Base-by-base conservation (phyloP, 2,113 vertebrate species). In the Xiphias gladius region DNA sequence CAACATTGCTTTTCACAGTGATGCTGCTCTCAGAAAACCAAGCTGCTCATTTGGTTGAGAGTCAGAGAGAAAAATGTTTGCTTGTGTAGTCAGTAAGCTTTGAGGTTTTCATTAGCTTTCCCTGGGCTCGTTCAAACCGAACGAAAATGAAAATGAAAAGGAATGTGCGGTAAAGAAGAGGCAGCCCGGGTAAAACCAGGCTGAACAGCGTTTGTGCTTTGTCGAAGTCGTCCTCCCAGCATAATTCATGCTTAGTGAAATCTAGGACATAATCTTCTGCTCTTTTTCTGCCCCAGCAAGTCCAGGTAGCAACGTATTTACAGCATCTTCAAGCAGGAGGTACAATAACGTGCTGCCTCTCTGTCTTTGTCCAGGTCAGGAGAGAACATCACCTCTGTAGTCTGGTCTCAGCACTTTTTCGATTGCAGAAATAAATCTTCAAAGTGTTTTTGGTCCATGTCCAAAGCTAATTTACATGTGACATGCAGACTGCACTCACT, bases 201-300 rank as follows among this genome's bases (percentile, higher is more conserved):
- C 65, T 30, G 59, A 62, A 68, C 20, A 68, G 74, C 35, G 8
- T 69, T 84, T 68, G 61, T 19, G 73, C 82, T 85, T 78, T 66
- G 82, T 80, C 68, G 82, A 79, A 24, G 69, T 82, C 59, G 17
- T 75, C 74, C 80, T 87, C 50, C 2, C 41, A 81, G 79, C 77
- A 84, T 88, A 84, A 90, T 88, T 91, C 78, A 81, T 74, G 77
- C 66, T 80, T 64, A 22, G 76, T 59, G 24, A 83, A 90, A 92
- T 92, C 90, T 90, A 82, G 86, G 88, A 83, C 88, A 83, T 83
- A 77, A 85, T 87, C 90, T 82, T 82, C 81, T 1, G 2, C 73
- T 89, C 74, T 35, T 80, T n/a, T 79, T 78, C 69, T 76, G 75
- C 73, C 76, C 66, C 74, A 32, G 69, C 65, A 19, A 19, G 26